Evolutionary conservation across 2,888 invertebrate genomes (phyloP), one percentile per base, ranked within the genome.

Genomic region (Drosophila kokeensis): DNA sequence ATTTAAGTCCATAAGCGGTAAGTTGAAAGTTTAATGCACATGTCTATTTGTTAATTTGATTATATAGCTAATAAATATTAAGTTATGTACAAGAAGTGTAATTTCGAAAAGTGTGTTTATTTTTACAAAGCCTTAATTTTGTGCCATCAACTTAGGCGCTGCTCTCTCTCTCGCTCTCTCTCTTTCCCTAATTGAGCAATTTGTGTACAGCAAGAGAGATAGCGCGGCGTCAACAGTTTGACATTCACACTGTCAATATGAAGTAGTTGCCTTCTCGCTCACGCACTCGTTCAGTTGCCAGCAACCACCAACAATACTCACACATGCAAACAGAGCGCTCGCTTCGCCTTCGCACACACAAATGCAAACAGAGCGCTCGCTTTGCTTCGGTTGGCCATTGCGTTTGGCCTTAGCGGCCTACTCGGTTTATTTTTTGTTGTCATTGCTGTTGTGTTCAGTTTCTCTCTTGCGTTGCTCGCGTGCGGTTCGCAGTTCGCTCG

Each of bases 331-430:
- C 79, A 48, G 40, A 18, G 4, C 82, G 53, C 60, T 66, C 79
- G 60, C 62, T 54, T 55, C 29, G 49, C 72, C 40, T 21, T 54
- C 64, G 15, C 53, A 69, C 57, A 69, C 68, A 58, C 32, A 6
- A 11, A 36, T 11, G n/a, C 38, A 27, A 29, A 29, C 82, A 48
- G 48, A 10, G 6, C 82, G 57, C 60, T 66, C 82, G 60, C 65
- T 60, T 59, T 36, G 49, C 72, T 82, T 55, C 38, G 85, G 81
- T 82, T 81, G 81, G 81, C 83, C 83, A 82, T 81, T 82, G 79
- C 75, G 62, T 68, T 79, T 78, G 75, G 48, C 69, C 73, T 67
- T 36, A 29, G 63, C 71, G 63, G 69, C 62, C 69, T 69, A 63
- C 60, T 55, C 50, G 29, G 50, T 42, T 49, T 52, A 30, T 55